Base-by-base conservation (phyloP, 2,888 invertebrate genomes). In the Criorhina ranunculi region DNA sequence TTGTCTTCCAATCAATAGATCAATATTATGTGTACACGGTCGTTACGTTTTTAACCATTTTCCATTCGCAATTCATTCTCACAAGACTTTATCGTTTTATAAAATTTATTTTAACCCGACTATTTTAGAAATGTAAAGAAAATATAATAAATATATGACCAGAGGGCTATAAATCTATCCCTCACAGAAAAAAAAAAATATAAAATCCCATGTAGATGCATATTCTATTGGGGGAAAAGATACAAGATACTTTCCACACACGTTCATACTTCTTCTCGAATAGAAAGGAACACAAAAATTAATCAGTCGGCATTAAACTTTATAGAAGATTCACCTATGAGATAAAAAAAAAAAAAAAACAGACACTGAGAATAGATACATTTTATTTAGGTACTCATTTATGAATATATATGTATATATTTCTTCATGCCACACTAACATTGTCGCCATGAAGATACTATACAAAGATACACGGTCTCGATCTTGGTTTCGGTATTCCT, bases 301-400 rank as follows among this genome's bases (percentile, higher is more conserved):
- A 85, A 79, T 85, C 85, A 79, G 79, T 59, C 79, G 79, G 85
- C 70, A 79, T 85, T 69, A 79, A 75, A 85, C 69, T 73, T 75
- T 69, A 79, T 49, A 70, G 64, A 75, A 79, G 79, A 85, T 85
- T 70, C 79, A 85, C 85, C 79, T 85, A 79, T 46, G 44, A 79
- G 79, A 85, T 85, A 85, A 83, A 73, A 82, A 72, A 67, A 57
- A 69, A 85, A 75, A 79, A 83, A 73, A 82, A 72, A 67, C 49
- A 69, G 46, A 69, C 67, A 78, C 78, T 69, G 67, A 78, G 78
- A 79, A 83, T 79, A 85, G 79, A 85, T 83, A 67, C 73, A 79
- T 83, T 81, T 83, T 83, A 83, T 78, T 78, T 83, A 77, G 66
- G 82, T 82, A 59, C 67, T 72, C 72, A 78, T 83, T 83, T 85